Conservation (phyloP, 2,113 vertebrate species). For the Isurus oxyrinchus region DNA sequence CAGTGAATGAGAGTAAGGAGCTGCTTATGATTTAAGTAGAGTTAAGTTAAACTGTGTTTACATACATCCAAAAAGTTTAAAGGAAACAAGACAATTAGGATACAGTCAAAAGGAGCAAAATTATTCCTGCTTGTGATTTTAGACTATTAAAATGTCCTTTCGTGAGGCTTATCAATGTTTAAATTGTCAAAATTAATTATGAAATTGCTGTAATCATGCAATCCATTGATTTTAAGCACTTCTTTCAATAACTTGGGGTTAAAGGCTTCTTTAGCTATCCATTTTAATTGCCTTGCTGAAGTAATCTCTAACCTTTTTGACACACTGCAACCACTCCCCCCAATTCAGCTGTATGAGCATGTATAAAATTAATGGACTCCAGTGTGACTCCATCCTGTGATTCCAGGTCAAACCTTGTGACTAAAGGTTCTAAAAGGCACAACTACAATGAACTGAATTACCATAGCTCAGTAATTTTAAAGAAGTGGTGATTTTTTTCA, state of each 20-base stretch:
- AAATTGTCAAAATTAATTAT: neutral
- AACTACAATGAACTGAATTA: neutral
- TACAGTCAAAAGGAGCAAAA: neutral
- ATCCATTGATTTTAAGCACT: neutral
- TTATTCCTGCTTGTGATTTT: neutral
- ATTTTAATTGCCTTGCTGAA: neutral
- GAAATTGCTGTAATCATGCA: neutral
- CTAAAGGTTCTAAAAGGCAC: neutral
- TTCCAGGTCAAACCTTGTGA: neutral
- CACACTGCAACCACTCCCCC: neutral
- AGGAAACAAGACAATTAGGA: neutral
- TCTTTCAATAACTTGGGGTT: neutral
- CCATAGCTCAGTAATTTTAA: neutral
- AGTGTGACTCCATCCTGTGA: neutral
- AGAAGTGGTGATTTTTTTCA: neutral
- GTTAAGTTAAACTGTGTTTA: neutral
- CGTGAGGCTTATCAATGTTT: neutral
- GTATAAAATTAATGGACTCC: neutral
- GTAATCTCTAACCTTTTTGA: neutral
- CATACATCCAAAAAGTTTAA: neutral
- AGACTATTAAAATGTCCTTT: neutral
- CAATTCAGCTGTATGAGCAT: neutral
- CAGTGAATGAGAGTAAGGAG: conserved; percentile 60
- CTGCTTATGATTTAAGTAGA: neutral
- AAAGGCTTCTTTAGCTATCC: neutral